Base-by-base conservation (phyloP, 2,797 vertebrate genomes). In the Amazona finschi region DNA sequence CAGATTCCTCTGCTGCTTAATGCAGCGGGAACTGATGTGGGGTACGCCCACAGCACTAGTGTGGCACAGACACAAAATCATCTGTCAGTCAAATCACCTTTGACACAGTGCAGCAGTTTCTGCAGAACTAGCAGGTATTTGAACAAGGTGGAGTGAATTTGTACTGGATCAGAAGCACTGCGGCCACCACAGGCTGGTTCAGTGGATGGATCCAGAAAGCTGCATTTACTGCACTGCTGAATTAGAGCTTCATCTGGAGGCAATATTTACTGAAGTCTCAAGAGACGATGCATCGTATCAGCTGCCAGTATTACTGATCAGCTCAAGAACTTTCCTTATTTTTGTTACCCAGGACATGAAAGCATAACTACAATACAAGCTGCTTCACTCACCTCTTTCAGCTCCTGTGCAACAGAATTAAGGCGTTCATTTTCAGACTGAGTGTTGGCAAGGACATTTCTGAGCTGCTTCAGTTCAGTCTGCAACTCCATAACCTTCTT, bases 371-470 rank as follows among this genome's bases (percentile, higher is more conserved):
- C 25, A 81, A 31, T 3, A 28, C 41, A 33, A 38, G 13, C 44
- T 41, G 58, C 65, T 50, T 58, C 11, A 43, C 95, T 98, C 87
- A 99, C 99, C 98, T 99, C 99, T 97, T 98, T 98, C 94, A 99
- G 97, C 33, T 99, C 99, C 94, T 99, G 99, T 13, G 98, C 97
- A 94, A 99, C 98, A n/a, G 98, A 98, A 77, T 97, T 97, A 92
- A 99, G 98, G 70, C 99, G 99, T 73, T 99, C 99, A 0, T 98
- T 99, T 97, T 99, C 99, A 49, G 99, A 99, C 97, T 99, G 98
- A 8, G 98, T 98, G 92, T 99, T 99, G 97, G 98, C 97, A 62
- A 99, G 98, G 87, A 99, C 96, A 11, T 99, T 99, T 80, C 98
- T 98, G 33, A 98, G 93, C 96, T 99, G 99, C 72, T 99, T 99